Conservation (phyloP, 2,888 invertebrate species). For the Acanthacorydalis orientalis region DNA sequence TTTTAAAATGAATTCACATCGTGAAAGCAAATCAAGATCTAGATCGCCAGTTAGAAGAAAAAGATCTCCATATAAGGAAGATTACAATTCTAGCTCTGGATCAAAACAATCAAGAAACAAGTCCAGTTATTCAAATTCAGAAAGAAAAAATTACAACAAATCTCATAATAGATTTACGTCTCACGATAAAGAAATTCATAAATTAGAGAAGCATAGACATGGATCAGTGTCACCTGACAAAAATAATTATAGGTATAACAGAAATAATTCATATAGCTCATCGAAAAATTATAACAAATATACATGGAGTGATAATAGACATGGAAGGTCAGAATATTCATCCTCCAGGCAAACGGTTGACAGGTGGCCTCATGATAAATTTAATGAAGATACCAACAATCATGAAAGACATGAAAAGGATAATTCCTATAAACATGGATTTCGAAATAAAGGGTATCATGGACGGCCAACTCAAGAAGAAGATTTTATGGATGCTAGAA, state of each 20-base stretch:
- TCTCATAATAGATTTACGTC: too few relatives aligned
- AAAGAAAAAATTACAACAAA: neutral
- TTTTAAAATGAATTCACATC: too few relatives aligned
- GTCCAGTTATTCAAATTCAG: neutral
- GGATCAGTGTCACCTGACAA: too few relatives aligned
- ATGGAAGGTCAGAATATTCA: neutral
- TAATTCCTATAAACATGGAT: conserved; percentile 6
- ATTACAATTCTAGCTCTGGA: too few relatives aligned
- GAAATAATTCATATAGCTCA: too few relatives aligned
- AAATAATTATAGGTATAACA: too few relatives aligned
- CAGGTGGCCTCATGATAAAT: conserved; percentile 19
- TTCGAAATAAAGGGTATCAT: conserved; percentile 13
- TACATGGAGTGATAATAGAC: neutral
- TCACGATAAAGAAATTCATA: too few relatives aligned
- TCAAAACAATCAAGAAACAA: neutral
- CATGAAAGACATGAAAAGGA: conserved; percentile 6
- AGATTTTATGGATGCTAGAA: conserved; percentile 50
- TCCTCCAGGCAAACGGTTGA: conserved; percentile 10
- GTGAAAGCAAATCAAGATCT: too few relatives aligned
- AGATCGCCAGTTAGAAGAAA: too few relatives aligned
- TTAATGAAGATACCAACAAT: conserved; percentile 12
- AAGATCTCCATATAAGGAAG: too few relatives aligned
- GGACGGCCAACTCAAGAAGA: conserved; percentile 30
- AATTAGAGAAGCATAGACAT: too few relatives aligned
- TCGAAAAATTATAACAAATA: too few relatives aligned